Conservation (phyloP, 2,888 invertebrate species). For the Latrodectus hesperus region DNA sequence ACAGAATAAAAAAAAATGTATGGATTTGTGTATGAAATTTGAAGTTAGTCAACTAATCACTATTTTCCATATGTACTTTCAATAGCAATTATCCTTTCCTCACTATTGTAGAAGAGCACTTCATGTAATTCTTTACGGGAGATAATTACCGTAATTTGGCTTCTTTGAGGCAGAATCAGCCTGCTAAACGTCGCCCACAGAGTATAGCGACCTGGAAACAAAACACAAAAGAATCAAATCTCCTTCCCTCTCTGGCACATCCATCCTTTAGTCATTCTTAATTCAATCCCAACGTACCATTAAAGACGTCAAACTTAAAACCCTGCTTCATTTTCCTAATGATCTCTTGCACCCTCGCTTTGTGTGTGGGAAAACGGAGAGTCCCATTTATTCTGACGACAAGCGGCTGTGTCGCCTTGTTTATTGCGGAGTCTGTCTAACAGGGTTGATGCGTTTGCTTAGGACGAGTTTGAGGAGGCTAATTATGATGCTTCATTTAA, state of each 20-base stretch:
- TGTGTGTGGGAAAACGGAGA: constrained; percentile 33
- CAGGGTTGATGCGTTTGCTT: constrained; percentile 33
- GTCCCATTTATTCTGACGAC: constrained; percentile 25
- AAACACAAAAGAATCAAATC: constrained; percentile 16
- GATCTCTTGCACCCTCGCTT: constrained; percentile 31
- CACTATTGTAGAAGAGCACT: not conserved
- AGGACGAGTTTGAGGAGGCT: not conserved
- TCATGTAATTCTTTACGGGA: not conserved
- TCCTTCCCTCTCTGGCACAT: constrained; percentile 8
- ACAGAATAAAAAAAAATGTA: too few species aligned
- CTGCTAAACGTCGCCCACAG: not conserved
- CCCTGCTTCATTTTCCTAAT: constrained; percentile 53
- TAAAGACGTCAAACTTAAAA: constrained; percentile 47
- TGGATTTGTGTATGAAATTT: too few species aligned
- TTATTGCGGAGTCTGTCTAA: constrained; percentile 16
- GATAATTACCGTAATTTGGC: not conserved
- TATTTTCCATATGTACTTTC: too few species aligned
- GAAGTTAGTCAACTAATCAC: too few species aligned
- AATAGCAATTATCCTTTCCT: too few species aligned
- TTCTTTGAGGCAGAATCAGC: not conserved
- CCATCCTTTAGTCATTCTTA: constrained; percentile 26
- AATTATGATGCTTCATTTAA: constrained; percentile 53
- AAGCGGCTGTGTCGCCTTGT: constrained; percentile 18
- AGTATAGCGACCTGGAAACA: not conserved
- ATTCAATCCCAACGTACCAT: constrained; percentile 47